Evolutionary conservation across 2,888 invertebrate species (phyloP), one percentile per base, ranked within the genome.

Genomic region (Trissoscelio sp.): DNA sequence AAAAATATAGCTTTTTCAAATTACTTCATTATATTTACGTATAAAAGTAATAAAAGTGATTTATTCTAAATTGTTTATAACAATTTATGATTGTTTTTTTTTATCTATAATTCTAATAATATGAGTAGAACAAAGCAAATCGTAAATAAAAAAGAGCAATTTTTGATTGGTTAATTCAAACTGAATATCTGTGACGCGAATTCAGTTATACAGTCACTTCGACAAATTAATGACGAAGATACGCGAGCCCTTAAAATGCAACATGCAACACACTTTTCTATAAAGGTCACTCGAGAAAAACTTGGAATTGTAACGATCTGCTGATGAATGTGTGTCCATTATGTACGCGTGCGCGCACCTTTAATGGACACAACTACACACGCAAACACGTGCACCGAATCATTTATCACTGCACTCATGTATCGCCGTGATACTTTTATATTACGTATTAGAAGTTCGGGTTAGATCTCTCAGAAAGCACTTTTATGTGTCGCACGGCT

Each of bases 371-470:
- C 44, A 9, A 39, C n/a, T 48, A 48, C 48, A n/a, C 12, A 48
- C n/a, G 11, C 18, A 37, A 12, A 39, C 22, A 24, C 12, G 14
- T 12, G 42, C 12, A 39, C 7, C n/a, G 12, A 14, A n/a, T 58
- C n/a, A 58, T 58, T 58, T 58, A 42, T 58, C 34, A 58, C 42
- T 39, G 12, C 39, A 18, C 12, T 58, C 18, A 4, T 58, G 42
- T 58, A 9, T 12, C 58, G 12, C 9, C 2, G 31, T 12, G 18
- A 58, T 58, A 58, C 58, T n/a, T 22, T 42, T 42, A 42, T 31
- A 58, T 22, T 20, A 34, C 22, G 24, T 39, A 34, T 58, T 22
- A 58, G 58, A 58, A 39, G 42, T 39, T 42, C 4, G 42, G 31
- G 9, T 44, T 57, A 57, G 57, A 57, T 28, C 20, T 42, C 42